These are phyloP conservation scores for Notarius lentiginosus DNA, from an alignment of 2,113 vertebrate species.

Conservation along the genomic window DNA sequence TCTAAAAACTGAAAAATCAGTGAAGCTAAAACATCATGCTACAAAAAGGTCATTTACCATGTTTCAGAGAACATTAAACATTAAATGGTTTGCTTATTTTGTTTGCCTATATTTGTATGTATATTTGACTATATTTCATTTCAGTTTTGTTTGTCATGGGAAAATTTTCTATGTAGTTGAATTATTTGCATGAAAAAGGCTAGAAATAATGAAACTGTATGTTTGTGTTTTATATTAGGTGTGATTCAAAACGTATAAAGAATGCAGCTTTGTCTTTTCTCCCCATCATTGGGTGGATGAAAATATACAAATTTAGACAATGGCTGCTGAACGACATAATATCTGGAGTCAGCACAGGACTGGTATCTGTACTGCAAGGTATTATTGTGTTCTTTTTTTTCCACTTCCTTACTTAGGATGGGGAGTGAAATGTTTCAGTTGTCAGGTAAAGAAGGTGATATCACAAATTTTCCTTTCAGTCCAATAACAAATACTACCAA, in stretches of 20 bases:
- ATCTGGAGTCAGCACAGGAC: conserved; percentile 88
- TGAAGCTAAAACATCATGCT: background rate
- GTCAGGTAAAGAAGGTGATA: too few relatives aligned
- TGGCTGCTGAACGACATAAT: conserved; percentile 88
- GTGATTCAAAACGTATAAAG: conserved; percentile 78
- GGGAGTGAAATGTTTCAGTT: background rate
- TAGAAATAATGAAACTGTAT: background rate
- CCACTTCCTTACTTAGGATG: background rate
- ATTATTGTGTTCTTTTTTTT: conserved; percentile 24
- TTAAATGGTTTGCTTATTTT: background rate
- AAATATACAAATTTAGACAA: conserved; percentile 79
- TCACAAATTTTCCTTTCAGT: background rate
- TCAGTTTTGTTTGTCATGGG: background rate
- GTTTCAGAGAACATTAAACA: background rate
- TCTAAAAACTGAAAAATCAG: background rate
- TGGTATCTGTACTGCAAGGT: conserved; percentile 95
- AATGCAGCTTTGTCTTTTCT: conserved; percentile 74
- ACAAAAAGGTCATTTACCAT: background rate
- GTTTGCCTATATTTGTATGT: background rate
- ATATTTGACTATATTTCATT: background rate
- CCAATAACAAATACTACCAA: background rate
- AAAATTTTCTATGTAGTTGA: too few relatives aligned
- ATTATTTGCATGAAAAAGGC: background rate
- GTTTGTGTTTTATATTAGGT: conserved; percentile 68
- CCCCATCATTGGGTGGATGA: conserved; percentile 85